Conservation (phyloP, 2,888 invertebrate species). For the Sinhomidia bicolor region DNA sequence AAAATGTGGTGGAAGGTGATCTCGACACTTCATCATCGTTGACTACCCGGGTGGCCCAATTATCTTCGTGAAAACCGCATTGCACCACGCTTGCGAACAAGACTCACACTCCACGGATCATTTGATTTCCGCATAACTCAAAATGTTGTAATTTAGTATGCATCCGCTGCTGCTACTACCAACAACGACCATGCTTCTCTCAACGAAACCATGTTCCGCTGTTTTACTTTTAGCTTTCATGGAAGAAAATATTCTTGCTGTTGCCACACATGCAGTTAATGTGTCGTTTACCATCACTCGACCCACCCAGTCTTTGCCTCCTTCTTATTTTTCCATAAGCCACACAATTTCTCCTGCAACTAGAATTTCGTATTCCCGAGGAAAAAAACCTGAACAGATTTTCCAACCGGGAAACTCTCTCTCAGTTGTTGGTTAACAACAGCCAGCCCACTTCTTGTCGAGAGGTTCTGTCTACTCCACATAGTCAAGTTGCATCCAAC, state of each 20-base stretch:
- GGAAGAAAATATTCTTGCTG: constrained; percentile 48
- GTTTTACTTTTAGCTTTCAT: constrained; percentile 45
- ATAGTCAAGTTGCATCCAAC: constrained; percentile 47
- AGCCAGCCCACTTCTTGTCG: constrained; percentile 56
- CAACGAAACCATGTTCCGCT: constrained; percentile 39
- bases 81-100: constrained; percentile 80
- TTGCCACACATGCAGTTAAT: constrained; percentile 56
- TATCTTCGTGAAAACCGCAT: constrained; percentile 80
- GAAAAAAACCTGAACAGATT: background rate
- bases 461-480: constrained; percentile 42
- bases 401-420: constrained; percentile 6
- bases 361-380: background rate
- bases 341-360: background rate
- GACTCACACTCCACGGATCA: constrained; percentile 80
- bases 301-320: constrained; percentile 38
- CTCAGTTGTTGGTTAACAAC: background rate
- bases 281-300: constrained; percentile 39
- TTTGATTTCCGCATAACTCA: constrained; percentile 79
- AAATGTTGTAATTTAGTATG: constrained; percentile 63
- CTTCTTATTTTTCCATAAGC: background rate
- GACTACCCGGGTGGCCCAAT: constrained; percentile 80
- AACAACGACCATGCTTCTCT: no score
- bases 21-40: constrained; percentile 80
- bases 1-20: constrained; percentile 80
- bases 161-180: constrained; percentile 47